Base-by-base conservation (phyloP, 1,140 invertebrate species). In the Leptinotarsa lineolata region DNA sequence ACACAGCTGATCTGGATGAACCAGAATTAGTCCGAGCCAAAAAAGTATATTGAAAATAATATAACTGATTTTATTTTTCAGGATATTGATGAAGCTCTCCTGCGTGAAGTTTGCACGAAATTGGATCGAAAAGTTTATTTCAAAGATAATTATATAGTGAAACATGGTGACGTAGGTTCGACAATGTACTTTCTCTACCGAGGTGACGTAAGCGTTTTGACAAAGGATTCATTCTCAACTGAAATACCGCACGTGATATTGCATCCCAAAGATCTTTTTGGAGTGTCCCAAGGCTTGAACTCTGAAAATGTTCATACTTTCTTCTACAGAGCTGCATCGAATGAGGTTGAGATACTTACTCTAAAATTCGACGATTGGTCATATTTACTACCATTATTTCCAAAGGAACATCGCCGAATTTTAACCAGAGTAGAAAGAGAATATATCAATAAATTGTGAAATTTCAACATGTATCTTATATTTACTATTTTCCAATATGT, bases 41-140 rank as follows among this genome's bases (percentile, higher is more conserved):
- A n/a, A 59, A 59, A 59, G 6, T 30, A 30, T 1, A 30, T 30
- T 30, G 24, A 8, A 30, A 30, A 30, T 30, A 30, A 30, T 30
- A 2, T 30, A 21, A 39, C 30, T 39, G 30, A 39, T 5, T 68
- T 68, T 39, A 84, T 65, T 22, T 72, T 72, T 66, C 39, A 72
- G 70, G 63, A 72, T 48, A 66, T 66, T 2, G 63, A 72, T 44
- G 59, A 72, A 24, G 20, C 16, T 59, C 63, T 72, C 2, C 48
- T 72, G 22, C n/a, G 60, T 4, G 60, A 72, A 46, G 46, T 72
- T 15, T 66, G 60, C 48, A 30, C 60, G 5, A 72, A 72, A 66
- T 39, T 72, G 24, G 15, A 72, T 16, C 15, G 30, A 44, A 44
- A 24, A 11, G 4, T 66, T 4, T 72, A 46, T 21, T 72, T 72